A percentile compares a stretch with the other conserved stretches of the same genome.
These are phyloP conservation scores for Probosciger aterrimus DNA, from an alignment of 2,113 vertebrate genomes.

Conservation along the genomic window DNA sequence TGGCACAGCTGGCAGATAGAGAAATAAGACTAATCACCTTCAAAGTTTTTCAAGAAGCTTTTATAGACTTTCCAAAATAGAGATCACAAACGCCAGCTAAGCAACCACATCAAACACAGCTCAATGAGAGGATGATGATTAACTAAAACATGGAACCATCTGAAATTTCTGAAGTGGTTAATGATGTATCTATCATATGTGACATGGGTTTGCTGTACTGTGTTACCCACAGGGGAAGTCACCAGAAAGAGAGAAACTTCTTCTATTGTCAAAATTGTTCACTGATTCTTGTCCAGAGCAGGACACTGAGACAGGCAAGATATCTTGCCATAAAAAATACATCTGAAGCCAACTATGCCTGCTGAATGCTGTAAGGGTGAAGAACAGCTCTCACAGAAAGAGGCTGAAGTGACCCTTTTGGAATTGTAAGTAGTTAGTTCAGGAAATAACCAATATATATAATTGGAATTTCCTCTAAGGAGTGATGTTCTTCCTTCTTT, in stretches of 20 bases:
- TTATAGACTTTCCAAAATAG: neutral
- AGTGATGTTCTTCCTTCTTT: neutral
- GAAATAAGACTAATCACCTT: neutral
- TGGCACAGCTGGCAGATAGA: neutral
- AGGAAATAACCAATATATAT: neutral
- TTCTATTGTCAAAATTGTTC: neutral
- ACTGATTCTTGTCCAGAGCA: neutral
- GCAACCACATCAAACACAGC: neutral
- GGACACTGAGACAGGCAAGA: neutral
- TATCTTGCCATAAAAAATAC: conserved; percentile 31
- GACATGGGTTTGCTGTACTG: neutral
- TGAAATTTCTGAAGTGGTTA: neutral
- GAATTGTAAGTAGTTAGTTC: conserved; percentile 17
- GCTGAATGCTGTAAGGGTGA: neutral
- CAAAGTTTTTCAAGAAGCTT: neutral
- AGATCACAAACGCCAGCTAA: neutral
- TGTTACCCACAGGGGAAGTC: neutral
- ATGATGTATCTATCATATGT: neutral
- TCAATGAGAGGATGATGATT: neutral
- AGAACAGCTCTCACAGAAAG: neutral
- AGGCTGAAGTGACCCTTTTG: neutral
- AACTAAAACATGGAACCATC: neutral
- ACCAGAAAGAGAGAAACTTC: neutral
- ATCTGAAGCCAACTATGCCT: neutral
- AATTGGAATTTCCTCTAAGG: neutral